Conservation (phyloP, 2,113 vertebrate genomes). For the Lagopus muta region DNA sequence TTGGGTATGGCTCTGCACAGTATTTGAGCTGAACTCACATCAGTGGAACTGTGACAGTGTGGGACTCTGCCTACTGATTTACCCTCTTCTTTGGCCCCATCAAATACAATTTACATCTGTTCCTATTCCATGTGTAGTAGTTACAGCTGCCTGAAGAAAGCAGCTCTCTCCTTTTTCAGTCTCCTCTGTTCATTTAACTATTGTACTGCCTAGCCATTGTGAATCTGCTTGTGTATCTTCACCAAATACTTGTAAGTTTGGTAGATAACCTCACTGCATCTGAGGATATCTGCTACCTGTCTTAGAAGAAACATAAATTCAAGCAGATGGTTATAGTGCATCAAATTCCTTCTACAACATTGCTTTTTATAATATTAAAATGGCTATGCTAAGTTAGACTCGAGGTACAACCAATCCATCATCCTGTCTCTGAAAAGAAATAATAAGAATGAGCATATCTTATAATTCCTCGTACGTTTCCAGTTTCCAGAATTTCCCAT, state of each 20-base stretch:
- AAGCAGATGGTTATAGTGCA: rapidly evolving
- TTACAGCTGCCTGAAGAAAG: not conserved
- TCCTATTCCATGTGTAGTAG: not conserved
- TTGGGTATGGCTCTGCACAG: rapidly evolving
- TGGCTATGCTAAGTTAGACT: rapidly evolving
- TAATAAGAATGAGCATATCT: not conserved
- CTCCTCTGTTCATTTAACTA: rapidly evolving
- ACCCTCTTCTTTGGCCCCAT: not conserved
- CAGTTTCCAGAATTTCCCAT: not conserved
- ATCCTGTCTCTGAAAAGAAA: not conserved
- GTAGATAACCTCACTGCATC: not conserved
- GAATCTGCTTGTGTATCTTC: not conserved
- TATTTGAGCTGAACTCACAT: not conserved
- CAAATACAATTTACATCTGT: rapidly evolving
- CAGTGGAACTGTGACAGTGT: not conserved
- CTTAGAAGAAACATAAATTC: not conserved
- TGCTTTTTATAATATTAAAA: not conserved
- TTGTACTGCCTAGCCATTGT: not conserved
- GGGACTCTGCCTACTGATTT: not conserved
- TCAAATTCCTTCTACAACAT: not conserved
- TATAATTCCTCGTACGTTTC: not conserved
- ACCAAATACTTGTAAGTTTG: not conserved
- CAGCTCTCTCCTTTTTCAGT: not conserved
- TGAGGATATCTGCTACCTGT: not conserved
- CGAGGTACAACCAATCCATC: not conserved